phyloP scores from a whole-genome alignment of 2,888 invertebrate genomes.

The Deladenus siricidicola region DNA sequence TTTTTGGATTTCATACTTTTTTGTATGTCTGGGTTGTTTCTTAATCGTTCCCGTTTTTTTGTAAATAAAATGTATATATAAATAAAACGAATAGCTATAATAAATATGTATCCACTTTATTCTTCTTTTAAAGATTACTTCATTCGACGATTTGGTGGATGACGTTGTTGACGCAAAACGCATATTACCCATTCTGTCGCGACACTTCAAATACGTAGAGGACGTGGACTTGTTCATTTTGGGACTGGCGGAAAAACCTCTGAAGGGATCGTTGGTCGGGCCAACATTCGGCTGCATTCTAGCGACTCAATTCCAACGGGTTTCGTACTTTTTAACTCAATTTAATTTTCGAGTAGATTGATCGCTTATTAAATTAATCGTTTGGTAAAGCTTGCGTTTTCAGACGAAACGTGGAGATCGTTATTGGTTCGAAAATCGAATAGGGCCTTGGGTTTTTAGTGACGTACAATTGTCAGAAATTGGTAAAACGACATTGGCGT shows the following conservation, averaged over 20 bases:
- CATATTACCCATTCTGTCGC: slow-evolving; percentile 15
- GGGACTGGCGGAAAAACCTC: slow-evolving; percentile 50
- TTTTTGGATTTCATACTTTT: too few relatives aligned
- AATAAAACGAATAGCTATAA: neutral
- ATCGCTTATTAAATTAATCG: too few relatives aligned
- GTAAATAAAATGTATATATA: neutral
- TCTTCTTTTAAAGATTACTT: slow-evolving; percentile 5
- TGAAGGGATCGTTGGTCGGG: slow-evolving; percentile 42
- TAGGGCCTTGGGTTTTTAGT: slow-evolving; percentile 49
- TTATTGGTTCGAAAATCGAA: slow-evolving; percentile 55
- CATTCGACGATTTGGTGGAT: slow-evolving; percentile 22
- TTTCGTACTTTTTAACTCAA: slow-evolving; percentile 19
- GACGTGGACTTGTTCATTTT: slow-evolving; percentile 52
- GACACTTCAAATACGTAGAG: slow-evolving; percentile 29
- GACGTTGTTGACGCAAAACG: slow-evolving; percentile 18
- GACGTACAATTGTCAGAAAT: slow-evolving; percentile 47
- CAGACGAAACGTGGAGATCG: slow-evolving; percentile 45
- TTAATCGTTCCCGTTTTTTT: too few relatives aligned
- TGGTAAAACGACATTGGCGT: slow-evolving; percentile 42
- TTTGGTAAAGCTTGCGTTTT: too few relatives aligned
- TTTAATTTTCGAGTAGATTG: neutral
- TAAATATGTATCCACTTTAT: neutral
- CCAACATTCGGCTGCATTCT: slow-evolving; percentile 52
- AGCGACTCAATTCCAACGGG: slow-evolving; percentile 51
- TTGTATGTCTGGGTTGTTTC: too few relatives aligned